These are phyloP conservation scores for Polypterus senegalus DNA, from an alignment of 2,113 vertebrate species.

Conservation along the genomic window DNA sequence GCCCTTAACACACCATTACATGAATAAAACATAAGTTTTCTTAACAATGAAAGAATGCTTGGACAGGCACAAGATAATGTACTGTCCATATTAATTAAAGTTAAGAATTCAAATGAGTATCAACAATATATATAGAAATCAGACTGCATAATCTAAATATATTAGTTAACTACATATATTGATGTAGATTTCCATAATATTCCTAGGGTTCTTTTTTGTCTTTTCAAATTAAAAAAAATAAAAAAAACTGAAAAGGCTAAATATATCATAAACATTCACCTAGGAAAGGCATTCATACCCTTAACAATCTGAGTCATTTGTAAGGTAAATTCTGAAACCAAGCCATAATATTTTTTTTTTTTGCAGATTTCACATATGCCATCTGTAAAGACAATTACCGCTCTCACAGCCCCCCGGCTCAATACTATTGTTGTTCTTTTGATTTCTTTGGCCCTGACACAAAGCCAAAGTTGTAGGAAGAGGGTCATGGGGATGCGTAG, in stretches of 20 bases:
- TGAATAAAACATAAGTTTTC: too few relatives aligned
- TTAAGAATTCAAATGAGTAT: too few relatives aligned
- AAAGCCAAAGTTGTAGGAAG: conserved; percentile 1
- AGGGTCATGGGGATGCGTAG: conserved; percentile 7
- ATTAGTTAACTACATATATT: too few relatives aligned
- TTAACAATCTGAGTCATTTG: background rate
- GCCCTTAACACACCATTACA: too few relatives aligned
- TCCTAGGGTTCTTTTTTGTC: too few relatives aligned
- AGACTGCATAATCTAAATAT: too few relatives aligned
- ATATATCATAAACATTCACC: background rate
- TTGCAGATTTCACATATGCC: conserved; percentile 2
- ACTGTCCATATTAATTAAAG: too few relatives aligned
- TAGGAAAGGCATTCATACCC: background rate
- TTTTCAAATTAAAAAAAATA: background rate
- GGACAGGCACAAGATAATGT: too few relatives aligned
- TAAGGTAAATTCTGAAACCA: background rate
- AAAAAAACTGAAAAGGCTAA: background rate
- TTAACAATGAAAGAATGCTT: too few relatives aligned
- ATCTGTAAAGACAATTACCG: conserved; percentile 13
- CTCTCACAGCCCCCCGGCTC: background rate
- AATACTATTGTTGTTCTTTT: background rate
- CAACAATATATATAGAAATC: too few relatives aligned
- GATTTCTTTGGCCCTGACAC: background rate
- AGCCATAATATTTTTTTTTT: conserved; percentile 1
- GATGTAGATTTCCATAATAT: too few relatives aligned